A percentile compares a stretch with the other conserved stretches of the same genome.
Conservation (phyloP, 2,797 vertebrate genomes). For the Xerus rutilus region DNA sequence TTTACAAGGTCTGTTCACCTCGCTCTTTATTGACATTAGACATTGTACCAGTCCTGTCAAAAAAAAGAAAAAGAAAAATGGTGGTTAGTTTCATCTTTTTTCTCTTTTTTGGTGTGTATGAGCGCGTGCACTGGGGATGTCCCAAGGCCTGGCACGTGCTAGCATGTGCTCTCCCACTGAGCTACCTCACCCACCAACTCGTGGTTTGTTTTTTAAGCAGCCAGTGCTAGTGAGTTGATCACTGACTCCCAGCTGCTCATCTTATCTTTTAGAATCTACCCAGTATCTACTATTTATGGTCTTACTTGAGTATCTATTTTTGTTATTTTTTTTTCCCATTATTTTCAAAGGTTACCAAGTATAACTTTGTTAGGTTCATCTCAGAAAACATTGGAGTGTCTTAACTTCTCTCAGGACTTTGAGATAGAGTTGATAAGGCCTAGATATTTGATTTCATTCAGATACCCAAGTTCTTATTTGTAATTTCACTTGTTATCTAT, state of each 20-base stretch:
- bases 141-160: too few species aligned
- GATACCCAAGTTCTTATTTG: not conserved
- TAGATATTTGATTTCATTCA: not conserved
- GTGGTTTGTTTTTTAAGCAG: not conserved
- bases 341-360: not conserved
- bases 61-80: not conserved
- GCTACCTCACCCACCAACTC: too few species aligned
- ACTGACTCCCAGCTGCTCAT: not conserved
- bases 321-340: not conserved
- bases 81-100: not conserved
- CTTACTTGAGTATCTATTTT: not conserved
- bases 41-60: not conserved
- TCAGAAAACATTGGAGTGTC: not conserved
- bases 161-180: too few species aligned
- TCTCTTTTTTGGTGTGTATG: not conserved
- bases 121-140: too few species aligned
- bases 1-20: not conserved
- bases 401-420: not conserved
- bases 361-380: not conserved
- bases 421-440: not conserved
- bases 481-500: not conserved
- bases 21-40: not conserved
- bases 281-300: not conserved
- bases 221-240: not conserved
- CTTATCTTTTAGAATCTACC: not conserved